Conservation (phyloP, 92 coral and sea anemone genomes). For the Scolanthus callimorphus region DNA sequence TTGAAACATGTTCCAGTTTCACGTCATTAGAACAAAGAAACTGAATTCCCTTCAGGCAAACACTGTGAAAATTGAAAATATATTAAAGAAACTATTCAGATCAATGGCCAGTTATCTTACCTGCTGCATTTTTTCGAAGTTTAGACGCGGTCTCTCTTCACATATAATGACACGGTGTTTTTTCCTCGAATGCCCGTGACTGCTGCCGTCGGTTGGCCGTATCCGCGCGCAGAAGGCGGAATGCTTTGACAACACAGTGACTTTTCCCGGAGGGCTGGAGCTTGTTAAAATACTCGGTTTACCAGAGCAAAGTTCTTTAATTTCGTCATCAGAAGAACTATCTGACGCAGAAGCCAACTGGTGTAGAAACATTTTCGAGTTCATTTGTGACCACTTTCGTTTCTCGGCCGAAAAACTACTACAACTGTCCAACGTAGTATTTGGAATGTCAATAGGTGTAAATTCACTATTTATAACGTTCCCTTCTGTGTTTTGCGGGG, state of each 20-base stretch:
- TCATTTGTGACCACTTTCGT: conserved; percentile 95
- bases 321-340: conserved; percentile 99
- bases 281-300: conserved; percentile 46
- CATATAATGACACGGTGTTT: conserved; percentile 82
- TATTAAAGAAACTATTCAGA: neutral
- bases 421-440: conserved; percentile 5
- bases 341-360: conserved; percentile 80
- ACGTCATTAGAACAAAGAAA: neutral
- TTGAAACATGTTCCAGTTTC: conserved; percentile 24
- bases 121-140: conserved; percentile 99
- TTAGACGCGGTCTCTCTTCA: conserved; percentile 86
- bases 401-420: conserved; percentile 71
- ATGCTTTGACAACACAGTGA: conserved; percentile 82
- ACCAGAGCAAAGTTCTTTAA: conserved; percentile 84
- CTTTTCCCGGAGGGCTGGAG: conserved; percentile 93
- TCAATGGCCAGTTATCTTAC: too few relatives aligned
- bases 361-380: conserved; percentile 57
- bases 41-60: neutral
- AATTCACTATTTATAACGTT: conserved; percentile 24
- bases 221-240: conserved; percentile 78
- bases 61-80: neutral
- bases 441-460: conserved; percentile 43
- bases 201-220: conserved; percentile 50
- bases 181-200: conserved; percentile 84
- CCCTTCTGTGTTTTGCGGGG: conserved; percentile 11